Base-by-base conservation (phyloP, 2,888 invertebrate species). In the Rhorus exstirpatorius region DNA sequence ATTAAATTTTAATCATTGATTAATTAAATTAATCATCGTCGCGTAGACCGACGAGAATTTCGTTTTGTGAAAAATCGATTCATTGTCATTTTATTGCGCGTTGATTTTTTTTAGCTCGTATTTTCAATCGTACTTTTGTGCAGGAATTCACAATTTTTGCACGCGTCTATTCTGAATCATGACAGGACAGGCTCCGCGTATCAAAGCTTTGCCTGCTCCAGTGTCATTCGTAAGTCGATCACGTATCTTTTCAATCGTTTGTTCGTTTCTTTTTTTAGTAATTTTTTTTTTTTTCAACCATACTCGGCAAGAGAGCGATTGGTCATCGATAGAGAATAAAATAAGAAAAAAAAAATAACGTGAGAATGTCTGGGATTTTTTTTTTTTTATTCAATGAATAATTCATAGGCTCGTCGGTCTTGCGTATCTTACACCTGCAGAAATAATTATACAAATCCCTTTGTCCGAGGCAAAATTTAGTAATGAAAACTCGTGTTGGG, bases 141-240 rank as follows among this genome's bases (percentile, higher is more conserved):
- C 24, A 51, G 31, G 26, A 53, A 79, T 76, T 75, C n/a, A 68
- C 35, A 75, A 75, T 55, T 78, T 49, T 24, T 26, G 71, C 67
- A 81, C 71, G 81, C 51, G 26, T 51, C 31, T 35, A 46, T 63
- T 70, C 60, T 58, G 75, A 78, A 75, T 78, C 74, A 70, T 61
- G 41, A 14, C 14, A 3, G 53, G 26, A n/a, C 21, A 53, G 21
- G 2, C 31, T 31, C 2, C 31, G 38, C 17, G 35, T 12, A 51
- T 41, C 63, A 53, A 65, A 65, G 65, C 58, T 41, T 46, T 31
- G 79, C n/a, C 35, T 44, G 51, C 71, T 24, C 24, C 35, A 26
- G 58, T 12, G 77, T 60, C 31, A 81, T 74, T 78, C 35, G 53
- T 74, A 78, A 70, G 70, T 38, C 63, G 70, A 65, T 78, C 81